Base-by-base conservation (phyloP, 1,140 invertebrate genomes). In the Bombus pyrosoma region DNA sequence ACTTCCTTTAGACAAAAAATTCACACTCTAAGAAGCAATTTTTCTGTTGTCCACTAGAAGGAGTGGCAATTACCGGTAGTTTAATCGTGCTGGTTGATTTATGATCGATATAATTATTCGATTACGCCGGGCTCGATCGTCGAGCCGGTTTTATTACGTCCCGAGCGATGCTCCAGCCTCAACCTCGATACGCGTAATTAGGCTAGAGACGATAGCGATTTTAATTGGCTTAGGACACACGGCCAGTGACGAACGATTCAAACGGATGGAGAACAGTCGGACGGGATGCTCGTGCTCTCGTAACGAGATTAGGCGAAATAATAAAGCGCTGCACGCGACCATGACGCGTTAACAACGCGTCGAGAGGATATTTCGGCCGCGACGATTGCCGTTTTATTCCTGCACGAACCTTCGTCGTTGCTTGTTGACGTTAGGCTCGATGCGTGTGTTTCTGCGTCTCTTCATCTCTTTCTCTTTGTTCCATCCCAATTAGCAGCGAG, bases 101-200 rank as follows among this genome's bases (percentile, higher is more conserved):
- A 69, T 37, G 71, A 83, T 85, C 83, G 59, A 81, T 81, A 78
- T 89, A 81, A 81, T 88, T 77, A 66, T 88, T 81, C 59, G 83
- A 85, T 87, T 59, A 66, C 41, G 32, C 13, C n/a, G 9, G n/a
- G 18, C 28, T 39, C 64, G 37, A 6, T 5, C 59, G 28, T 12
- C 25, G 22, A 25, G 28, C 34, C 53, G 22, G 69, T 81, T 72
- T 71, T 81, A 59, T 41, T 62, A 28, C 18, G 47, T 18, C 3
- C 2, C 8, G 28, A 15, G 78, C 22, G 6, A n/a, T n/a, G 62
- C 39, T 18, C 39, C 28, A n/a, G 41, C 62, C 0, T 10, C 22
- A 62, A 37, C 43, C 10, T 53, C 22, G 53, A 74, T 69, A 68
- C n/a, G 41, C 66, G 43, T 71, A 81, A 81, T 81, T 71, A 81